Evolutionary conservation across 1,140 invertebrate genomes (phyloP), one percentile per base, ranked within the genome.

Genomic region (Alviniconcha marisindica): DNA sequence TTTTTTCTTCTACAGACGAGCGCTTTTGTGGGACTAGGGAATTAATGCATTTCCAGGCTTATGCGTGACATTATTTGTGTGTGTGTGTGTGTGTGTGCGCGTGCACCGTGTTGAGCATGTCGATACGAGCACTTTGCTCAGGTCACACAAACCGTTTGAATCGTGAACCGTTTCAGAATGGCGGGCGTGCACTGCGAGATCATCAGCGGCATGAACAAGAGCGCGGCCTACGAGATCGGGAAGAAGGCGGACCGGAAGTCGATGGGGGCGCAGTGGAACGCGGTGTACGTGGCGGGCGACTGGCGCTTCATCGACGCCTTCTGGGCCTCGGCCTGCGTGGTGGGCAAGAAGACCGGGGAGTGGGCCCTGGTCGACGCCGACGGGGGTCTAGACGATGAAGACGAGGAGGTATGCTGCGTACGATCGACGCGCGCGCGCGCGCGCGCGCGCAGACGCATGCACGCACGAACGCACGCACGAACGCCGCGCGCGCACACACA

Each of bases 251-350:
- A 92, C 83, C 81, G 89, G 14, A 85, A 88, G 83, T 83, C 63
- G 5, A 91, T 91, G 90, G 89, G 87, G 1, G 92, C 91, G 12
- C 92, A 93, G 86, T 93, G 92, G 92, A 93, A 93, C 83, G 92
- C 91, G 15, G 91, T 92, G 0, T 91, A 88, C 74, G 85, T 92
- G 2, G 84, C 87, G 48, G 89, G 86, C n/a, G 88, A 89, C 51
- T 92, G 91, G 92, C 85, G 90, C 7, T 91, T 92, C 66, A 74
- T 92, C 1, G 91, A 92, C 81, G 87, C 88, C 18, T 91, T 92
- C 84, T 93, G 92, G 92, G 91, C 91, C 15, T 89, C 88, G 14
- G 87, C 89, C 4, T 91, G 90, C 80, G 88, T 92, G 1, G 90
- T 91, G 18, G 91, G 90, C 15, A 84, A 89, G 38, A 90, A 89